Conservation (phyloP, 2,888 invertebrate genomes). For the Temnothorax unifasciatus region DNA sequence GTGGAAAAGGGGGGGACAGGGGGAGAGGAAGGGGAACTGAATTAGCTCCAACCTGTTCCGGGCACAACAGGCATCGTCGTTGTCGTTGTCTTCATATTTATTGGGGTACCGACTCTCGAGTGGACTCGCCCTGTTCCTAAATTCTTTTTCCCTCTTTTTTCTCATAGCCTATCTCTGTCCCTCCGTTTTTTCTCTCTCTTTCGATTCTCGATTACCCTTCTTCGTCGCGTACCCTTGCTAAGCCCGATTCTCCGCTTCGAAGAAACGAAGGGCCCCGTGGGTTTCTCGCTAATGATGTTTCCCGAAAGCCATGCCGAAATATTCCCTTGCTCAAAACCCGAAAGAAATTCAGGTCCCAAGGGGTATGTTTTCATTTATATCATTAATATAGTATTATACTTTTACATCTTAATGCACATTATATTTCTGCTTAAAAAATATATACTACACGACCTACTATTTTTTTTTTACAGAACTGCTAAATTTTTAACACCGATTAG, state of each 20-base stretch:
- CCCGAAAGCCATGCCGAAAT: slow-evolving; percentile 71
- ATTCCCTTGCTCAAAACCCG: not conserved
- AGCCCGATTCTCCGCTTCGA: slow-evolving; percentile 71
- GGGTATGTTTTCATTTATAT: slow-evolving; percentile 20
- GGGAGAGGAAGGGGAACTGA: slow-evolving; percentile 76
- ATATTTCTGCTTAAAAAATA: not conserved
- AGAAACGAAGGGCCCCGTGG: slow-evolving; percentile 75
- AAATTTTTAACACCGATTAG: not conserved
- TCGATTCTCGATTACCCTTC: slow-evolving; percentile 70
- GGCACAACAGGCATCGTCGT: slow-evolving; percentile 82
- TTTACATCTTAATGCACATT: not conserved
- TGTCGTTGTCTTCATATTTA: slow-evolving; percentile 86
- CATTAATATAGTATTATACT: slow-evolving; percentile 21
- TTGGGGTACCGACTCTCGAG: slow-evolving; percentile 80
- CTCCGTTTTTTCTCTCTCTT: slow-evolving; percentile 48
- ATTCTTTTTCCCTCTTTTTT: slow-evolving; percentile 64
- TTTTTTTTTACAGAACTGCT: not conserved
- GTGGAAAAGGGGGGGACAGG: slow-evolving; percentile 47
- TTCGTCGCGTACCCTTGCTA: slow-evolving; percentile 52
- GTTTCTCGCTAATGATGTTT: slow-evolving; percentile 82
- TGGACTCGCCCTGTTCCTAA: slow-evolving; percentile 77
- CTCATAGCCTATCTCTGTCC: slow-evolving; percentile 58
- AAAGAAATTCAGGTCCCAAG: slow-evolving; percentile 5
- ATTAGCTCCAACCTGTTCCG: slow-evolving; percentile 85
- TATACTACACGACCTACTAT: not conserved